Base-by-base conservation (phyloP, 2,797 vertebrate genomes). In the Oreonectes daqikongensis region DNA sequence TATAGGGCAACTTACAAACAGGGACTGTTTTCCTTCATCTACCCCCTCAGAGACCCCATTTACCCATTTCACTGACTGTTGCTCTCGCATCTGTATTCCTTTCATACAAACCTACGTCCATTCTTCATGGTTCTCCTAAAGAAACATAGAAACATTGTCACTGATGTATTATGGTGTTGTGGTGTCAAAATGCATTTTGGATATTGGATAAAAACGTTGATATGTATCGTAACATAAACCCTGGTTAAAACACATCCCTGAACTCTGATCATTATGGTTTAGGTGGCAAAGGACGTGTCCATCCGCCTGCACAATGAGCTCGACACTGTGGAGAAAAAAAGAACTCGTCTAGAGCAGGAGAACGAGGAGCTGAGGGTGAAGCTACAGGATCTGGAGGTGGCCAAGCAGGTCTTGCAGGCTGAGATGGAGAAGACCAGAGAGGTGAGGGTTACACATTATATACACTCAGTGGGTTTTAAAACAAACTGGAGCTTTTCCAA, bases 231-330 rank as follows among this genome's bases (percentile, higher is more conserved):
- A 55, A 55, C 22, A 55, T 4, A 55, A 55, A 22, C 4, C 14
- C 53, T 24, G 53, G 18, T 61, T 18, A 61, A 35, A 38, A 61
- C 18, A 20, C 28, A 30, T 30, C 14, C 1, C 18, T 61, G 3
- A 61, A n/a, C 17, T 35, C 18, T 22, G 8, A 7, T 85, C 30
- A 14, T 5, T 14, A 4, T 60, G 46, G 59, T 69, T 50, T 86
- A 99, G 97, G 97, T 99, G 89, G 96, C 97, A 17, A 99, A 99
- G 85, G 97, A 99, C 1, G 96, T 99, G 69, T 99, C 97, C 0
- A 94, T 97, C 82, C 91, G 97, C 71, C 93, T 99, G 78, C 97
- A 99, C 90, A 95, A 94, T 15, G 97, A 99, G 90, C 92, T 99
- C 80, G 97, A 98, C 83, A 88, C 82, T 0, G 94, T 96, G 80